Evolutionary conservation across 2,888 invertebrate genomes (phyloP), one percentile per base, ranked within the genome.

Genomic region (Steinernema carpocapsae): DNA sequence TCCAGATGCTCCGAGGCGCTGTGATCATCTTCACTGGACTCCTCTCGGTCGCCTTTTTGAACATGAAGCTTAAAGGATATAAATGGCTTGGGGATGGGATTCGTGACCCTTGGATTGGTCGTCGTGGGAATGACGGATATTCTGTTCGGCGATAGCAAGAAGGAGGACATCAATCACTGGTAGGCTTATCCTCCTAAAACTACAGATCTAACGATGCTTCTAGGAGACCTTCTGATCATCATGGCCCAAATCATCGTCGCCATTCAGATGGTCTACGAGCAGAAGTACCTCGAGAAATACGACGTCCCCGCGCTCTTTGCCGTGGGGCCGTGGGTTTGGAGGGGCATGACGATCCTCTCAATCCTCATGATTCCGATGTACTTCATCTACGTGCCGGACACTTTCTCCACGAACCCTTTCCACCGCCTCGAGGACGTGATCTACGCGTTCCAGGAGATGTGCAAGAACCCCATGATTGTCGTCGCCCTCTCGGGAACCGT

Each of bases 1-100:
- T 95, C 89, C 96, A 96, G 90, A 96, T 97, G 95, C 92, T 97
- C 83, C 91, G 95, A 89, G 95, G 93, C 71, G 92, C 94, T 72
- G 92, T 94, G 7, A 93, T 96, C 75, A 91, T 95, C 32, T 96
- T 95, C 88, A 94, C 94, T 37, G 95, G 93, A 0, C 88, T 95
- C 3, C 90, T 95, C 7, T 94, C 94, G n/a, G 92, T 93, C 76
- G 92, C 92, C 10, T 94, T 94, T 88, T 90, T 95, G 42, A 90
- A 92, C 26, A 90, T 78, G 32, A 76, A 75, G 26, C 87, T 89
- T 73, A 85, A 84, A 71, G 78, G 77, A n/a, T 86, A 84, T 83
- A 88, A 88, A 83, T 89, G 89, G 89, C 78, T 88, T n/a, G 37
- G 89, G 89, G n/a, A 90, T 90, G 85, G 79, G 87, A 10, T 78